phyloP scores from a whole-genome alignment of 2,113 vertebrate genomes.

The Meles meles region DNA sequence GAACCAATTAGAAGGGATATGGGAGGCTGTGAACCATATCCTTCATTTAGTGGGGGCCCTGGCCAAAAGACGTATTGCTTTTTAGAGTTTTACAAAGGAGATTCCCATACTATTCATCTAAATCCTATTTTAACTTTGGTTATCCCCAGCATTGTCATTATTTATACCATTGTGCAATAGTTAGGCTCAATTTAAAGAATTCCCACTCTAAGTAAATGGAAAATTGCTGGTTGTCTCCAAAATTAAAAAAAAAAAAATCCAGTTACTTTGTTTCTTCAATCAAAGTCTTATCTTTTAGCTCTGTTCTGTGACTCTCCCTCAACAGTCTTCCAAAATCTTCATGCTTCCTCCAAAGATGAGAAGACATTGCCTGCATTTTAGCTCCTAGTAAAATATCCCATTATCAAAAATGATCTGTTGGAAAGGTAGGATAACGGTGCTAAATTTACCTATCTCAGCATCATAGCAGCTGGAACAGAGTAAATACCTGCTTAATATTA shows the following conservation, averaged over 20 bases:
- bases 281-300: neutral
- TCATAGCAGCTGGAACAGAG: neutral
- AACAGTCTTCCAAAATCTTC: neutral
- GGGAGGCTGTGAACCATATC: neutral
- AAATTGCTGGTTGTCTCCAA: neutral
- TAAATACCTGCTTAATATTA: neutral
- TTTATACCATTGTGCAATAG: neutral
- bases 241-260: neutral
- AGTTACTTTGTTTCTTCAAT: conserved; percentile 9
- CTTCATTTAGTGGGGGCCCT: neutral
- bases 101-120: neutral
- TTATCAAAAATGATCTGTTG: neutral
- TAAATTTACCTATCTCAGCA: neutral
- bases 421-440: neutral
- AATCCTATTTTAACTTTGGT: conserved; percentile 11
- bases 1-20: neutral
- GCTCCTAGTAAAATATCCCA: neutral
- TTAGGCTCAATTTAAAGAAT: neutral
- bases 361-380: neutral
- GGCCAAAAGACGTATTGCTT: neutral
- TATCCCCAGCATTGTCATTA: neutral
- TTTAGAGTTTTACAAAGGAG: neutral
- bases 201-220: conserved; percentile 1
- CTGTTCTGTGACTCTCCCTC: neutral
- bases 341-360: neutral